A percentile compares a stretch with the other conserved stretches of the same genome.
These are phyloP conservation scores for Percopsis transmontana DNA, from an alignment of 2,113 vertebrate species.

Conservation along the genomic window DNA sequence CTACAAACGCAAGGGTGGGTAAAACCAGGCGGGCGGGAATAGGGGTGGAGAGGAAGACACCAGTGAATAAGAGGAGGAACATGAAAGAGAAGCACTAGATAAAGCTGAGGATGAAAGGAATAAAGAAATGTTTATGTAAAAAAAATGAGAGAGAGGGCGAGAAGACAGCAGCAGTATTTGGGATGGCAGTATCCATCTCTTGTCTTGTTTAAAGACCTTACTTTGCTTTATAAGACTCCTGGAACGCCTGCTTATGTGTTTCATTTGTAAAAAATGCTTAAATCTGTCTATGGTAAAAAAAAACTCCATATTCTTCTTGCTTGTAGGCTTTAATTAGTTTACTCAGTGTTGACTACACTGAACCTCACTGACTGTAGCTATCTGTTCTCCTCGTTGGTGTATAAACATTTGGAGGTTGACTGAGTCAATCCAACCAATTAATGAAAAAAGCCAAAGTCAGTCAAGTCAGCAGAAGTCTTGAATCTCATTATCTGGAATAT, in stretches of 20 bases:
- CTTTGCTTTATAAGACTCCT: slow-evolving; percentile 52
- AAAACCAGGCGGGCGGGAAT: slow-evolving; percentile 22
- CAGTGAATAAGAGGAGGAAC: slow-evolving; percentile 17
- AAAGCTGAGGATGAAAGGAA: slow-evolving; percentile 33
- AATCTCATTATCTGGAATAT: no score
- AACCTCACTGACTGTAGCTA: slow-evolving; percentile 10
- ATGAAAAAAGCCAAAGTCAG: background rate
- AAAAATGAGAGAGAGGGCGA: slow-evolving; percentile 4
- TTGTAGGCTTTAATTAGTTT: slow-evolving; percentile 19
- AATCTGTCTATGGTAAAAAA: slow-evolving; percentile 35
- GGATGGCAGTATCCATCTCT: slow-evolving; percentile 11
- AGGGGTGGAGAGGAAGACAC: slow-evolving; percentile 18
- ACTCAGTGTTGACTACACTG: slow-evolving; percentile 12
- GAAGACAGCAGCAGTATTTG: background rate
- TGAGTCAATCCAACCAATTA: background rate
- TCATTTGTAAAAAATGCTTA: slow-evolving; percentile 48
- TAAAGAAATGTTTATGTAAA: slow-evolving; percentile 35
- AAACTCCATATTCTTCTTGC: slow-evolving; percentile 20
- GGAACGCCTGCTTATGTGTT: slow-evolving; percentile 60
- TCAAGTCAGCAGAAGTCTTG: background rate
- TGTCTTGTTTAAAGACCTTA: slow-evolving; percentile 57
- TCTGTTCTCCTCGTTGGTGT: slow-evolving; percentile 17
- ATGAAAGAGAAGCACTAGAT: slow-evolving; percentile 49
- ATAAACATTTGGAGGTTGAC: slow-evolving; percentile 1
- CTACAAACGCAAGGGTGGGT: slow-evolving; percentile 50